Conservation (phyloP, 2,113 vertebrate genomes). For the Corythornis cristatus region DNA sequence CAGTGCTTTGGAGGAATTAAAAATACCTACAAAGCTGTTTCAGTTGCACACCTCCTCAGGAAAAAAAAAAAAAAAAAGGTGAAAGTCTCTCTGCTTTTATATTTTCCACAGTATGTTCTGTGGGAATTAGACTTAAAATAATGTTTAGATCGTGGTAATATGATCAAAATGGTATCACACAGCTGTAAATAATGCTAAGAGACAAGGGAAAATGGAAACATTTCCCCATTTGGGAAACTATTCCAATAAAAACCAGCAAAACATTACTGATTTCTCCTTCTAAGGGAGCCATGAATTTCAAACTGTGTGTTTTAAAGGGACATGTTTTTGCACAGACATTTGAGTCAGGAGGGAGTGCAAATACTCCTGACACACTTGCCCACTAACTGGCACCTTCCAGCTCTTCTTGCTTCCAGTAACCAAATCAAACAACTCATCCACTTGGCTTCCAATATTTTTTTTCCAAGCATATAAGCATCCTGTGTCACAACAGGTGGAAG, state of each 20-base stretch:
- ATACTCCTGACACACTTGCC: neutral
- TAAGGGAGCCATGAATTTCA: neutral
- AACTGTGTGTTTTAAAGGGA: neutral
- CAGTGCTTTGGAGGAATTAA: neutral
- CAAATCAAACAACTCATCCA: neutral
- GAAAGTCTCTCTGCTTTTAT: neutral
- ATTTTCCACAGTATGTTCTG: neutral
- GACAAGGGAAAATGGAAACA: neutral
- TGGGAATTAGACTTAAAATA: neutral
- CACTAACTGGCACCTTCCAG: neutral
- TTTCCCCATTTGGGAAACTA: neutral
- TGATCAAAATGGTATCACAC: neutral
- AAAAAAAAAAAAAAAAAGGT: neutral
- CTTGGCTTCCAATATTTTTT: neutral
- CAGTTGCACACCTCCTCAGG: neutral
- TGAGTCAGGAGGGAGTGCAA: neutral
- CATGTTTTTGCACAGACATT: neutral
- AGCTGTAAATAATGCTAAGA: neutral
- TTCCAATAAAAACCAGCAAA: neutral
- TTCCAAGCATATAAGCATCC: neutral
- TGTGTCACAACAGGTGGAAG: constrained; percentile 5
- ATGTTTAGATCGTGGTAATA: neutral
- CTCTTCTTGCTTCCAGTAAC: neutral
- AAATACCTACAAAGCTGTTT: neutral
- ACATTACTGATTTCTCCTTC: neutral